Evolutionary conservation across 2,113 vertebrate genomes (phyloP).

Genomic region (Pteropus alecto): DNA sequence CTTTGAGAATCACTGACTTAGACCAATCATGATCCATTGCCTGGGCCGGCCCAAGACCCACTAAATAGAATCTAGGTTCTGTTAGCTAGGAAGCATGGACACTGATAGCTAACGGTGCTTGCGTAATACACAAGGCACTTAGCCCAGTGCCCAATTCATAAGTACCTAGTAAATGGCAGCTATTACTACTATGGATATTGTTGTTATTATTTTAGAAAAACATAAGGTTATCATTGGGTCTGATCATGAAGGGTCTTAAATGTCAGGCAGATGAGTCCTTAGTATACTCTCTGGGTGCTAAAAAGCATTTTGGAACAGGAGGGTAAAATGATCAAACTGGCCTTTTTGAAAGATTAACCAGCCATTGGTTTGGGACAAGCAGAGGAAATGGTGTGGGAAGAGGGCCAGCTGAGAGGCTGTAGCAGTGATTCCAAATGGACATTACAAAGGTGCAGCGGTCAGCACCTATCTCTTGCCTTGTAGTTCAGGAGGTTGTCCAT

Average conservation of each 20-base stretch:
- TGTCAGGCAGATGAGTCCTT: neutral
- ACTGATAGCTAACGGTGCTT: neutral
- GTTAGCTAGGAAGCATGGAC: neutral
- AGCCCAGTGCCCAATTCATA: neutral
- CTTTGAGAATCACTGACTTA: neutral
- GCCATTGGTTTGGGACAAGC: neutral
- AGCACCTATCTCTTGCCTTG: neutral
- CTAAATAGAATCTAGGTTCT: neutral
- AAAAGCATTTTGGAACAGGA: neutral
- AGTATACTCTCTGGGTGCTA: neutral
- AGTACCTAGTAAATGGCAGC: neutral
- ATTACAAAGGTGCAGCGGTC: neutral
- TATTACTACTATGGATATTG: neutral
- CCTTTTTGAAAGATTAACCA: neutral
- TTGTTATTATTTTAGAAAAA: neutral
- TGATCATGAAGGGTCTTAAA: neutral
- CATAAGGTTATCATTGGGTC: neutral
- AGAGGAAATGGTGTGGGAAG: neutral
- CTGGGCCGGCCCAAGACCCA: neutral
- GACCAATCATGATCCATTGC: neutral
- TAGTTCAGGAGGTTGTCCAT: neutral
- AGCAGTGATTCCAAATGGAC: neutral
- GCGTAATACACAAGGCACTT: neutral
- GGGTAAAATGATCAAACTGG: neutral
- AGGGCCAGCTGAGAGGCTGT: neutral